phyloP scores from a whole-genome alignment of 2,797 vertebrate species.

The Sebastes jordani region DNA sequence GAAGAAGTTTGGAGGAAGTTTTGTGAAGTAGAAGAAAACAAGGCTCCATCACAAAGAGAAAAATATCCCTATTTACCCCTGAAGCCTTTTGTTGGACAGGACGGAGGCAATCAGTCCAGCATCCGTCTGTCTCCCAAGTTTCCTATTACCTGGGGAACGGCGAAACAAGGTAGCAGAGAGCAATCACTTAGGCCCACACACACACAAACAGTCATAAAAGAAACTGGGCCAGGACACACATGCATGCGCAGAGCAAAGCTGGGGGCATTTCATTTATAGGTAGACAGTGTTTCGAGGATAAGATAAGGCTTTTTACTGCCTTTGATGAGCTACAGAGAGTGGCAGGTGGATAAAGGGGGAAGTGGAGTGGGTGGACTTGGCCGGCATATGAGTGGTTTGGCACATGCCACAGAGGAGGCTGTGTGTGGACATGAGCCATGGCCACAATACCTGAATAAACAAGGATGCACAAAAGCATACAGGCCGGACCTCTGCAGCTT shows the following conservation, averaged over 20 bases:
- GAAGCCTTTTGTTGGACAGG: slow-evolving; percentile 49
- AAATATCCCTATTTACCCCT: slow-evolving; percentile 42
- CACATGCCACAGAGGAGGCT: slow-evolving; percentile 51
- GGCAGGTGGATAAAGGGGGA: slow-evolving; percentile 62
- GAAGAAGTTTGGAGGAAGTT: slow-evolving; percentile 38
- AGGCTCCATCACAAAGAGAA: slow-evolving; percentile 11
- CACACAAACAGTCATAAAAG: slow-evolving; percentile 2
- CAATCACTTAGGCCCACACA: slow-evolving; percentile 45
- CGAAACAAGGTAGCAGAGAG: slow-evolving; percentile 41
- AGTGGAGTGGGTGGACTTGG: slow-evolving; percentile 56
- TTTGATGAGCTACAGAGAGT: slow-evolving; percentile 60
- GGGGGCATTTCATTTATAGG: slow-evolving; percentile 39
- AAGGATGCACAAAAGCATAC: slow-evolving; percentile 43
- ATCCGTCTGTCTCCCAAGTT: slow-evolving; percentile 50
- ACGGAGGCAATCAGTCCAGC: slow-evolving; percentile 55
- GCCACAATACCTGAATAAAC: slow-evolving; percentile 56
- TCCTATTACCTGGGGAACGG: slow-evolving; percentile 56
- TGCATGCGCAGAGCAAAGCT: not conserved
- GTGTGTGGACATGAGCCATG: slow-evolving; percentile 37
- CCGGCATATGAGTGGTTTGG: slow-evolving; percentile 63
- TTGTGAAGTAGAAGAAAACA: slow-evolving; percentile 42
- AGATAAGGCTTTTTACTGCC: slow-evolving; percentile 29
- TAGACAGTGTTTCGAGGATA: slow-evolving; percentile 23
- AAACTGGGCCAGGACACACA: slow-evolving; percentile 47
- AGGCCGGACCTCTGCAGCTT: slow-evolving; percentile 19